These are phyloP conservation scores for Conistra vaccinii DNA, from an alignment of 2,888 invertebrate species.

Conservation along the genomic window DNA sequence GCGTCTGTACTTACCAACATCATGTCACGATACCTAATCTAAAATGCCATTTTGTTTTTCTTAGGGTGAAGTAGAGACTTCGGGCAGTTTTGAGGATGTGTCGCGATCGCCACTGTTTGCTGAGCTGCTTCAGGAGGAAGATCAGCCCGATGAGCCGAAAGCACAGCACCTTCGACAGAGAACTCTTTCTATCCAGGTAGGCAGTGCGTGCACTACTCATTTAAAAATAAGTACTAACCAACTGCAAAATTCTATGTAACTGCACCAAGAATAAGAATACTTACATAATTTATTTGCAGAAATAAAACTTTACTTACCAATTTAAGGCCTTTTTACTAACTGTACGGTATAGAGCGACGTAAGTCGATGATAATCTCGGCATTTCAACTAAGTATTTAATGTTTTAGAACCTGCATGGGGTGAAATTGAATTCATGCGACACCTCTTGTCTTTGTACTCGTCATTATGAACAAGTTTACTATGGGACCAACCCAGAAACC, in stretches of 20 bases:
- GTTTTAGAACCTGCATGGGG: not conserved
- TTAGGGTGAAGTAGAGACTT: conserved; percentile 91
- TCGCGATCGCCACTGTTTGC: conserved; percentile 88
- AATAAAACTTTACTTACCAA: too few species aligned
- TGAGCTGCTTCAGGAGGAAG: conserved; percentile 86
- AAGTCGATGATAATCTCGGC: not conserved
- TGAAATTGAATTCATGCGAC: too few species aligned
- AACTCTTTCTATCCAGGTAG: conserved; percentile 85
- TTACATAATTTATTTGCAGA: too few species aligned
- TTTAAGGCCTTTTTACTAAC: not conserved
- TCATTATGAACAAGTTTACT: too few species aligned
- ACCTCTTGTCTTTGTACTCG: too few species aligned
- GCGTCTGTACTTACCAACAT: not conserved
- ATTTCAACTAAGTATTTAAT: not conserved
- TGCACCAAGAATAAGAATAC: not conserved
- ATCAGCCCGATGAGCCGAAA: conserved; percentile 74
- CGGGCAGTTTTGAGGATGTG: conserved; percentile 90
- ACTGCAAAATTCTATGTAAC: not conserved
- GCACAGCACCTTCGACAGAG: conserved; percentile 74
- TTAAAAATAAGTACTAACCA: not conserved
- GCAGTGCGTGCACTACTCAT: not conserved
- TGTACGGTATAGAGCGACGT: not conserved
- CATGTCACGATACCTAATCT: not conserved
- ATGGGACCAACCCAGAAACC: too few species aligned
- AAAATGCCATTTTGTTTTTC: conserved; percentile 12